Evolutionary conservation across 1,140 invertebrate species (phyloP).

Genomic region (Cydia strobilella): DNA sequence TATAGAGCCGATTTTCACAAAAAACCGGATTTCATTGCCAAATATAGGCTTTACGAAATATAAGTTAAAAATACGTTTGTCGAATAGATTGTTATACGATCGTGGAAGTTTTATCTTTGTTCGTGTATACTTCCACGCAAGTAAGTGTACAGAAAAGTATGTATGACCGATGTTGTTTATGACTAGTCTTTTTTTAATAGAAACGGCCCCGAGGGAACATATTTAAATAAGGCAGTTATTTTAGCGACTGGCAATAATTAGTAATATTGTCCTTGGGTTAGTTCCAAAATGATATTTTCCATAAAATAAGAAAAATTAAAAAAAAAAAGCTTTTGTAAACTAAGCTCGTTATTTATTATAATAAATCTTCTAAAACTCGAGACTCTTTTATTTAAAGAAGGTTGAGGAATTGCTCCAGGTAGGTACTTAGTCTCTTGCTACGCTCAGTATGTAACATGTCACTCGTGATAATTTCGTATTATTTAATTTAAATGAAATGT

Average conservation of each 20-base stretch:
- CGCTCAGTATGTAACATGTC: too few species aligned
- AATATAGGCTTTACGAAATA: neutral
- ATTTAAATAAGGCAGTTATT: conserved; percentile 43
- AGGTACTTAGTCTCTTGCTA: neutral
- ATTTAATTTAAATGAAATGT: too few species aligned
- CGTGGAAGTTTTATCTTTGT: neutral
- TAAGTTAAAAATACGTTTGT: neutral
- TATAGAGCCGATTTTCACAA: neutral
- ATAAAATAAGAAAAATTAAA: conserved; percentile 51
- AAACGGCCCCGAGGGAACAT: conserved; percentile 36
- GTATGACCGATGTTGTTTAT: conserved; percentile 47
- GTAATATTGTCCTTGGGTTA: conserved; percentile 40
- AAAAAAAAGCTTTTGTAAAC: conserved; percentile 73
- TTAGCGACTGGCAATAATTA: conserved; percentile 45
- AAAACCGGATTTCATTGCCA: neutral
- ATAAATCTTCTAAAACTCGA: conserved; percentile 67
- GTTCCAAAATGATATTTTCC: conserved; percentile 59
- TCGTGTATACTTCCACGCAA: conserved; percentile 14
- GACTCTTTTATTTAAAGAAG: conserved; percentile 48
- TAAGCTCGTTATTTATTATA: conserved; percentile 75
- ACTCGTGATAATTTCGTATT: too few species aligned
- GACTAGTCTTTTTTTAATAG: conserved; percentile 64
- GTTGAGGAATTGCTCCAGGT: neutral
- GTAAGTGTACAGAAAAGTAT: conserved; percentile 37
- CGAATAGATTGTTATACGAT: conserved; percentile 3